Base-by-base conservation (phyloP, 1,140 invertebrate species). In the Papilio machaon region DNA sequence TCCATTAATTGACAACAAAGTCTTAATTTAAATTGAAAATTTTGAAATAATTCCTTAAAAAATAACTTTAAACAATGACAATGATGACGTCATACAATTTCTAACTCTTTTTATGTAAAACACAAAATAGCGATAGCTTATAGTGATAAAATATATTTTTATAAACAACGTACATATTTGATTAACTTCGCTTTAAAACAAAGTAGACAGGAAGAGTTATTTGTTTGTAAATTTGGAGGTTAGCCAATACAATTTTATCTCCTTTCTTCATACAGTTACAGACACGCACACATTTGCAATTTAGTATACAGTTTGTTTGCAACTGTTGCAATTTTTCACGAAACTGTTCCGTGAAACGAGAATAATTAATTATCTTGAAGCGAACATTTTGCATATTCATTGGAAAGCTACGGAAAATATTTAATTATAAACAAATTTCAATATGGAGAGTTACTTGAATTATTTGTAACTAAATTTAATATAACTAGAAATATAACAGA, bases 241-340 rank as follows among this genome's bases (percentile, higher is more conserved):
- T 19, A 10, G 60, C 60, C 60, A 64, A 64, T 64, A 10, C 0
- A 15, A 4, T 52, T 52, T 52, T 52, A 30, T 58, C 54, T 11
- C 17, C 8, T 30, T 11, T 64, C 5, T 64, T 2, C 2, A 3
- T 35, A 35, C 60, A 64, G 23, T 64, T n/a, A 54, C 30, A 35
- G 64, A 67, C 4, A 35, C 23, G 10, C 64, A 35, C 64, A 67
- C 64, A 10, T 35, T 67, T 35, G 64, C 64, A 35, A 67, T 67
- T 30, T 30, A 35, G 3, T 67, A 11, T 67, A 67, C 60, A 64
- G n/a, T 58, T 30, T 30, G 60, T 67, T 67, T 67, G 64, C 64
- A 67, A 67, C 64, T 67, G 15, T 67, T 67, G 30, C 64, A 67
- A 67, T 67, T 67, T 67, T 67, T 67, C 64, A 64, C 64, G 64